These are phyloP conservation scores for Eucidaris tribuloides DNA, from an alignment of 35 echinoderm and acorn worm genomes.

Conservation along the genomic window DNA sequence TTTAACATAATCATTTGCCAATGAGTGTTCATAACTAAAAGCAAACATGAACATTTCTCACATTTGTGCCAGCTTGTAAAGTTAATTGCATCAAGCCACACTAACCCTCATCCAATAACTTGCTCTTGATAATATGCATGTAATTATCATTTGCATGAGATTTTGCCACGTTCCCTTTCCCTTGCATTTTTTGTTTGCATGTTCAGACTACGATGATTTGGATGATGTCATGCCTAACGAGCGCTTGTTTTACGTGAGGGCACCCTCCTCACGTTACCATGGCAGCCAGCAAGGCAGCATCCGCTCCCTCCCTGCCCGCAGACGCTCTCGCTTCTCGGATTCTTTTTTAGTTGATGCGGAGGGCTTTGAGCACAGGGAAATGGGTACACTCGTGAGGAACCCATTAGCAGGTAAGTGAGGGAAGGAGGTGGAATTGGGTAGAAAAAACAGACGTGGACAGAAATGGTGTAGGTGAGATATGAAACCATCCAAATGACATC, in stretches of 20 bases:
- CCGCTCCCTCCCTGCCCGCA: constrained; percentile 8
- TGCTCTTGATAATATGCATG: too few species aligned
- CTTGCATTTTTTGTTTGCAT: neutral
- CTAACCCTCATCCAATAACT: too few species aligned
- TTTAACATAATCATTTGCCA: too few species aligned
- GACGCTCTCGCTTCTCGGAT: constrained; percentile 11
- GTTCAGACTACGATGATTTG: neutral
- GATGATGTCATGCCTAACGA: constrained; percentile 11
- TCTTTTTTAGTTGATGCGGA: constrained; percentile 19
- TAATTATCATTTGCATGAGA: neutral
- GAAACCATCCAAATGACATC: too few species aligned
- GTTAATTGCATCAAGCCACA: too few species aligned
- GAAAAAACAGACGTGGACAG: too few species aligned
- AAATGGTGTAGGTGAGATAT: too few species aligned
- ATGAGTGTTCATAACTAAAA: too few species aligned
- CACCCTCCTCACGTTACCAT: neutral
- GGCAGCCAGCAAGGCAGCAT: neutral
- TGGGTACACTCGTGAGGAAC: constrained; percentile 31
- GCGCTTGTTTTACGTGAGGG: neutral
- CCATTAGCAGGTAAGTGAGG: constrained; percentile 5
- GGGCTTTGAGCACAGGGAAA: constrained; percentile 32
- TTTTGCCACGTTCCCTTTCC: neutral
- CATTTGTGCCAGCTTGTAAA: too few species aligned
- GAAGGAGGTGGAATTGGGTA: too few species aligned
- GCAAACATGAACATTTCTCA: too few species aligned